Conservation (phyloP, 2,797 vertebrate species). For the Erpetoichthys calabaricus region DNA sequence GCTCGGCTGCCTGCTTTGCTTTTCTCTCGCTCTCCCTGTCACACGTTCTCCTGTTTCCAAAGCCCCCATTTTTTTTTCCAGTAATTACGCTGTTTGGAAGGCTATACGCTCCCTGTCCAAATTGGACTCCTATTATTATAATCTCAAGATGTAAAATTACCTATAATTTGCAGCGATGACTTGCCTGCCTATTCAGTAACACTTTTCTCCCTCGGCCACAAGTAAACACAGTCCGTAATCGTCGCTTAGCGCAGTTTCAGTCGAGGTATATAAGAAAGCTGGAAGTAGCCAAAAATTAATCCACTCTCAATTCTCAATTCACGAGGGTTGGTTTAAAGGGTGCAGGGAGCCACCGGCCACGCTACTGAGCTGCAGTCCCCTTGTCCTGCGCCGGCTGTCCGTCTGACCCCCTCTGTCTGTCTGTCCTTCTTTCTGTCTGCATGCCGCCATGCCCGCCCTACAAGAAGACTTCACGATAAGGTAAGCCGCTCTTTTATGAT, state of each 20-base stretch:
- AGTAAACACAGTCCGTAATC: conserved; percentile 46
- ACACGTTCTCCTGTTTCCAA: conserved; percentile 26
- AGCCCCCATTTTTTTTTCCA: conserved; percentile 29
- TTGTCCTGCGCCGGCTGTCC: neutral
- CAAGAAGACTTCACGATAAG: too few relatives aligned
- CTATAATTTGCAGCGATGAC: conserved; percentile 59
- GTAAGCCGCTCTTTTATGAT: too few relatives aligned
- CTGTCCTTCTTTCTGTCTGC: too few relatives aligned
- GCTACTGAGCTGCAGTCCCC: neutral
- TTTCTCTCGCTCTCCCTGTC: conserved; percentile 31
- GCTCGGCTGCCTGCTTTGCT: conserved; percentile 27
- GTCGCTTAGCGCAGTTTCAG: conserved; percentile 32
- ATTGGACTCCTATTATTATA: conserved; percentile 56
- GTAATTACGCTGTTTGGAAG: conserved; percentile 56
- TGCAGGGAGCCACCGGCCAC: conserved; percentile 1
- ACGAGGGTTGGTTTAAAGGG: conserved; percentile 8
- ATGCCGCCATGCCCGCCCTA: too few relatives aligned
- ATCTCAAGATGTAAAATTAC: conserved; percentile 68
- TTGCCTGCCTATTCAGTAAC: conserved; percentile 44
- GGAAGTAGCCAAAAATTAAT: conserved; percentile 19
- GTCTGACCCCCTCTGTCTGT: too few relatives aligned
- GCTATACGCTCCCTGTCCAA: conserved; percentile 49
- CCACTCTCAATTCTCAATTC: conserved; percentile 11
- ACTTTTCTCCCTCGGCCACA: conserved; percentile 34
- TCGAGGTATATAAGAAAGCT: conserved; percentile 31